phyloP scores from a whole-genome alignment of 2,797 vertebrate species.

The Prunella strophiata region DNA sequence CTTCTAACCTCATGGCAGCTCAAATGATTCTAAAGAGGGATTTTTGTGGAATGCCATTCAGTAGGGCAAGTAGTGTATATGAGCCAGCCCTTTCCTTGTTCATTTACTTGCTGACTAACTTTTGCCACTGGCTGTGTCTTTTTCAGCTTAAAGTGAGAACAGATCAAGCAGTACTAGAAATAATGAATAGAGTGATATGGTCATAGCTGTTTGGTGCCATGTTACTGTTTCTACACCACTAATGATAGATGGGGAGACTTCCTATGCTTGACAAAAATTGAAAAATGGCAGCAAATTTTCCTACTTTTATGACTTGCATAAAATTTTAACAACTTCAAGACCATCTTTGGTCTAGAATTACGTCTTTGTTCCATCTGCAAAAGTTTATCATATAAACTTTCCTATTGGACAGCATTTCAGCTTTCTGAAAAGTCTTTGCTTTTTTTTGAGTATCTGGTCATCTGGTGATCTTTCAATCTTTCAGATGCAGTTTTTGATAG shows the following conservation, averaged over 20 bases:
- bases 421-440: neutral
- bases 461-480: neutral
- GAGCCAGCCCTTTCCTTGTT: neutral
- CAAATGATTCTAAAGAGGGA: neutral
- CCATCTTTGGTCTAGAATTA: neutral
- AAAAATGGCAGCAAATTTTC: neutral
- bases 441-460: neutral
- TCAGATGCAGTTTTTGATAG: neutral
- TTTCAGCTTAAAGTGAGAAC: neutral
- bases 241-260: neutral
- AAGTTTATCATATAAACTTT: neutral
- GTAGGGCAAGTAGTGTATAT: neutral
- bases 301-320: neutral
- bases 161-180: neutral
- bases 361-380: neutral
- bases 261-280: neutral
- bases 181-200: neutral
- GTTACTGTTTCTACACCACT: neutral
- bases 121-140: neutral
- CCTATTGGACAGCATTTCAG: neutral
- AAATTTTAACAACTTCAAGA: neutral
- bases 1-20: neutral
- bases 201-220: neutral
- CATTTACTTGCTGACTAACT: neutral
- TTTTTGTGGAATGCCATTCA: neutral